Evolutionary conservation across 53 echinoderm and acorn worm genomes (phyloP), one percentile per base, ranked within the genome.

Genomic region (Holothuria scabra): DNA sequence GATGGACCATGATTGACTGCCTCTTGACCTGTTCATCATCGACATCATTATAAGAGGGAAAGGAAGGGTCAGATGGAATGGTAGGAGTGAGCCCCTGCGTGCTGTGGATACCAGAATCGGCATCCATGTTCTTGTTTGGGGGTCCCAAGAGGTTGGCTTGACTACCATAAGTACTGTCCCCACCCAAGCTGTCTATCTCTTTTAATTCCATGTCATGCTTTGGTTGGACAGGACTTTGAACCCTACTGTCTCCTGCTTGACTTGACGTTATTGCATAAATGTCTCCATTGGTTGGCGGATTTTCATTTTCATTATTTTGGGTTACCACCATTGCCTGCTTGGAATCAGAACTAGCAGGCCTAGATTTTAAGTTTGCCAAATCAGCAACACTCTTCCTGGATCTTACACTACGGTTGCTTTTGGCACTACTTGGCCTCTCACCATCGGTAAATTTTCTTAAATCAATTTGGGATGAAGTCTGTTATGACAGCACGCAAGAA

Each of bases 21-120:
- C 94, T 87, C 90, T 90, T 96, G 84, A 72, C 85, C 23, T 86
- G 85, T 79, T 89, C 83, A 35, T 80, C 63, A 12, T 89, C 84
- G 71, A 79, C 93, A 65, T 79, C 82, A 67, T 85, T 82, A 63
- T 74, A 72, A 87, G 67, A 76, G 85, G 90, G 60, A 82, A 83
- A 84, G 82, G 91, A 65, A 91, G 84, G 46, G 84, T 85, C 64
- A 66, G 71, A 80, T 76, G 88, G 90, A 56, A 74, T 74, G 83
- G 91, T 82, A 86, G 95, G 95, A 62, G 95, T 92, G n/a, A 85
- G 93, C 16, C 95, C 93, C 63, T 92, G 96, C 33, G 92, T 90
- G 67, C 96, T 96, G 70, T 96, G 96, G 74, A 96, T 93, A 60
- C 96, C 96, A 21, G 96, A 96, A 84, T 96, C 96, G 52, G 86